Conservation (phyloP, 2,888 invertebrate genomes). For the Temnothorax unifasciatus region DNA sequence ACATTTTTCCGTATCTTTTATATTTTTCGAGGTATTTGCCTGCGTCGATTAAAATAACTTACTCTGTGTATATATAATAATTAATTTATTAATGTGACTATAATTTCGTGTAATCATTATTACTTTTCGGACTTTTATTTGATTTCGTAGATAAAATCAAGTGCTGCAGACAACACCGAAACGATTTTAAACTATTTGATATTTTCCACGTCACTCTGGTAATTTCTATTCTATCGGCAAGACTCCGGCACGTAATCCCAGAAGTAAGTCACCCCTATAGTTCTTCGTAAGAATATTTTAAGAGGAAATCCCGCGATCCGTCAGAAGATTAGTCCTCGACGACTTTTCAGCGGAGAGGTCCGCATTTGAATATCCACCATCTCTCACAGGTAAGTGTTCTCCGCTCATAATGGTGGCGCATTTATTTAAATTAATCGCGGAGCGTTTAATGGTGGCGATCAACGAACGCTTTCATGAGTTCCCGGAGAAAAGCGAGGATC, state of each 20-base stretch:
- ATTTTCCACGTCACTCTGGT: not conserved
- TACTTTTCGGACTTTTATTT: not conserved
- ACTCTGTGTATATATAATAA: not conserved
- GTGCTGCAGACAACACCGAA: not conserved
- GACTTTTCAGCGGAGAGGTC: constrained; percentile 39
- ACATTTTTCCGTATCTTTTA: too few species aligned
- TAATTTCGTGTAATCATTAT: not conserved
- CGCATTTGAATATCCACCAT: constrained; percentile 42
- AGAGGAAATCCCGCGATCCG: constrained; percentile 38
- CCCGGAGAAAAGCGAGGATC: not conserved
- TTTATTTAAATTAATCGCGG: constrained; percentile 44
- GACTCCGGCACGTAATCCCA: constrained; percentile 5
- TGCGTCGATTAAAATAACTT: too few species aligned
- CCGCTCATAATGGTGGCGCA: constrained; percentile 25
- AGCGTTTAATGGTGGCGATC: constrained; percentile 15
- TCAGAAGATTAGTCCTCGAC: constrained; percentile 37
- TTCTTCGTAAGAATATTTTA: constrained; percentile 44
- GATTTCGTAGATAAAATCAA: not conserved
- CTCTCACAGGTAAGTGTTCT: constrained; percentile 34
- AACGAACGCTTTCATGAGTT: constrained; percentile 29
- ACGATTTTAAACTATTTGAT: not conserved
- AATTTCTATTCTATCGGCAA: constrained; percentile 13
- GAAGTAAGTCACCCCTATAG: constrained; percentile 18
- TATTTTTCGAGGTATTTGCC: too few species aligned
- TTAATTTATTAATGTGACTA: not conserved